Evolutionary conservation across 2,113 vertebrate species (phyloP).

Genomic region (Mungos mungo): DNA sequence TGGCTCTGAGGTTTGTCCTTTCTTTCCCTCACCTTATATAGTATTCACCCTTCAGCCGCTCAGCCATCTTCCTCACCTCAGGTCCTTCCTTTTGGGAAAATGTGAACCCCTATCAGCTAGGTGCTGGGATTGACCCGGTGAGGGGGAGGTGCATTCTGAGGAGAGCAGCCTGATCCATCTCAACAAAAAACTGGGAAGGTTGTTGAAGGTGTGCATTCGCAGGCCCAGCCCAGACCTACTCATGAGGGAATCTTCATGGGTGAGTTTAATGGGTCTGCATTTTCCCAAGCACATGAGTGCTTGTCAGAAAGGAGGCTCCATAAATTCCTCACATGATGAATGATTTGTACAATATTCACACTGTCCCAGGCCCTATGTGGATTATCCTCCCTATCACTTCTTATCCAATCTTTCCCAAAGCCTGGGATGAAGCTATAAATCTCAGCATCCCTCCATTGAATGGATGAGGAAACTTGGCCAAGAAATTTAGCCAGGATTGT

Average conservation of each 20-base stretch:
- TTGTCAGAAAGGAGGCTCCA: background rate
- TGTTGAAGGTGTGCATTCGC: background rate
- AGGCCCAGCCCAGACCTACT: background rate
- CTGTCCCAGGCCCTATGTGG: background rate
- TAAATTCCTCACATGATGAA: background rate
- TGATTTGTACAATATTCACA: background rate
- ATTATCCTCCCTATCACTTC: background rate
- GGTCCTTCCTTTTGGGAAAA: background rate
- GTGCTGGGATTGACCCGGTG: background rate
- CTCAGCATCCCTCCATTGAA: conserved; percentile 6
- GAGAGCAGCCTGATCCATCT: background rate
- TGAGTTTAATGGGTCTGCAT: background rate
- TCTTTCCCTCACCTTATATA: background rate
- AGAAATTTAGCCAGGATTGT: background rate
- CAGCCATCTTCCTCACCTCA: too few species aligned
- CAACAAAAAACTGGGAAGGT: background rate
- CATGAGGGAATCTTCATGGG: background rate
- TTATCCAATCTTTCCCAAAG: background rate
- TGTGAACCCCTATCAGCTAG: background rate
- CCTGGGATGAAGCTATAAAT: background rate
- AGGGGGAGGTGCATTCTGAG: background rate
- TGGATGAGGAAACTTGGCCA: background rate
- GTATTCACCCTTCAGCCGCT: background rate
- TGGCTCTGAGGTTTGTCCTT: background rate
- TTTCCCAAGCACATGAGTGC: background rate